These are phyloP conservation scores for Hycleus cichorii DNA, from an alignment of 1,140 invertebrate genomes.

Conservation along the genomic window DNA sequence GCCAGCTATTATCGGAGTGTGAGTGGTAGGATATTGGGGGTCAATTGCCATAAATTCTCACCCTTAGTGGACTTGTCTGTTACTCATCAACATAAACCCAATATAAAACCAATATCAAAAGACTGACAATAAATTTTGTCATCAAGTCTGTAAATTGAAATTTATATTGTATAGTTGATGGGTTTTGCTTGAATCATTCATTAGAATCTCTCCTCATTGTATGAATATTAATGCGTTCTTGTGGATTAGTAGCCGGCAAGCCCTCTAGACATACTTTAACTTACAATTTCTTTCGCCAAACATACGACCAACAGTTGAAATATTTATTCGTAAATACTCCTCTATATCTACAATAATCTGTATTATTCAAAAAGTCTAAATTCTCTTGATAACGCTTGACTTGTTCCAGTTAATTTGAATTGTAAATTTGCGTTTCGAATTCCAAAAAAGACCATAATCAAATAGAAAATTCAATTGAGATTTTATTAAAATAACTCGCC, in stretches of 20 bases:
- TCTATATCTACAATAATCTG: background rate
- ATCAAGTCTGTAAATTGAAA: conserved; percentile 24
- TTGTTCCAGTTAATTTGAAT: conserved; percentile 11
- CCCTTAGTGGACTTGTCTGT: conserved; percentile 5
- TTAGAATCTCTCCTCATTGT: conserved; percentile 9
- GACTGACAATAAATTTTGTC: conserved; percentile 28
- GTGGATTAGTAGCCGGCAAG: background rate
- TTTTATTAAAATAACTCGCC: background rate
- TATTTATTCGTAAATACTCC: conserved; percentile 7
- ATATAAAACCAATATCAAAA: conserved; percentile 30
- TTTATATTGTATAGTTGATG: conserved; percentile 25
- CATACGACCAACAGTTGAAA: background rate
- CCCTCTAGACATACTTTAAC: background rate
- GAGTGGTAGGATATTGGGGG: conserved; percentile 11
- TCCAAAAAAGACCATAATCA: conserved; percentile 4
- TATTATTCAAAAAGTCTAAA: conserved; percentile 1
- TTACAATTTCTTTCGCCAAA: background rate
- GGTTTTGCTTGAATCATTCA: conserved; percentile 20
- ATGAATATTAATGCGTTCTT: conserved; percentile 11
- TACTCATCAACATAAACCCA: conserved; percentile 31
- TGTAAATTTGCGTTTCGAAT: conserved; percentile 10
- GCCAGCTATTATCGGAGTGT: too few species aligned
- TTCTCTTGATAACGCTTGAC: conserved; percentile 6
- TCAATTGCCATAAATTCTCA: conserved; percentile 18
- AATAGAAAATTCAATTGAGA: conserved; percentile 10